Evolutionary conservation across 1,140 invertebrate genomes (phyloP).

Genomic region (Bombus confusus): DNA sequence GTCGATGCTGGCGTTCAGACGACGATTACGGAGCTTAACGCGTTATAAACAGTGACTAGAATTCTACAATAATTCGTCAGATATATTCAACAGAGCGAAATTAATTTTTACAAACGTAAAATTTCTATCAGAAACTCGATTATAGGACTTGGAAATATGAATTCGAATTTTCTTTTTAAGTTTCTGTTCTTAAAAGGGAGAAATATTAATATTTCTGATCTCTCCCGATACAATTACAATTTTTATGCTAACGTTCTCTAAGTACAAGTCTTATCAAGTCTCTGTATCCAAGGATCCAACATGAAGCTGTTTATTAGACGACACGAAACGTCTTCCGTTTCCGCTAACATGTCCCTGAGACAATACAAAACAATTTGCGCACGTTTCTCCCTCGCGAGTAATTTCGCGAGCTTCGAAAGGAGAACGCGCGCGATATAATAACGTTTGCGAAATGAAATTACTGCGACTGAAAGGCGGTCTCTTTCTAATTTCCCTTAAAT

Average conservation of each 20-base stretch:
- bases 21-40: not conserved
- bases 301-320: not conserved
- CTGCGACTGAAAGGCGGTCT: not conserved
- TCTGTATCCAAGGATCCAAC: too few species aligned
- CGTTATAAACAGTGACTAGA: not conserved
- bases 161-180: accelerated
- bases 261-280: not conserved
- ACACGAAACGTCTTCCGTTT: not conserved
- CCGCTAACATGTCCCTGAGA: not conserved
- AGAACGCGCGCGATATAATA: not conserved
- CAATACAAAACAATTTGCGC: conserved; percentile 1
- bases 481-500: not conserved
- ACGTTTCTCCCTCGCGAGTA: not conserved
- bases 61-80: not conserved
- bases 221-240: too few species aligned
- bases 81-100: not conserved
- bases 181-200: too few species aligned
- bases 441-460: conserved; percentile 15
- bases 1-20: not conserved
- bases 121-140: not conserved
- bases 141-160: too few species aligned
- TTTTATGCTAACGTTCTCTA: too few species aligned
- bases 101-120: too few species aligned
- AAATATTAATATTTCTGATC: too few species aligned
- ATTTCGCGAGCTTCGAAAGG: not conserved